Evolutionary conservation across 2,797 vertebrate genomes (phyloP), one percentile per base, ranked within the genome.

Genomic region (Dryobates pubescens): DNA sequence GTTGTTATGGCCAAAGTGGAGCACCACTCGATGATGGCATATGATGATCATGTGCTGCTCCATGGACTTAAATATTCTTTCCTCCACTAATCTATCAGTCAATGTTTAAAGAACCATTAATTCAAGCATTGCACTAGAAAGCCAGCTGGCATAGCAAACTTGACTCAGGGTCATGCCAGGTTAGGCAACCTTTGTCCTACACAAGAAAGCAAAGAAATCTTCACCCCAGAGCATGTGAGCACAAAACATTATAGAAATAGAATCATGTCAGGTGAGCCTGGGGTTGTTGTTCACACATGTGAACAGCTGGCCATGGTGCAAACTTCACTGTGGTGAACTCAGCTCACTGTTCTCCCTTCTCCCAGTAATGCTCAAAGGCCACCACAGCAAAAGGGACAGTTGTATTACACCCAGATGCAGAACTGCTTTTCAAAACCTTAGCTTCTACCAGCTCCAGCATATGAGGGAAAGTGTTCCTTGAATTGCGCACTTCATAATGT

Each of bases 21-120:
- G 38, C 38, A 38, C 38, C 10, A 38, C 38, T 38, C n/a, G 38
- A 38, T 38, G 38, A 38, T 38, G 38, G 38, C 17, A 30, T 54
- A 26, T 2, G 32, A 58, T 61, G 77, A 82, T 51, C 26, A 26
- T 24, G 22, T 58, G 17, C 41, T 90, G 30, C n/a, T 82, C 29
- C 51, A 32, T 4, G 20, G 30, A 58, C 13, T 67, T 84, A 92
- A 83, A 74, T 80, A 63, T 13, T 73, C 30, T 67, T 68, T 90
- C 56, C 41, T 73, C 29, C 23, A 32, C 20, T 80, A 43, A 29
- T 79, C 62, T 47, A 56, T 93, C 68, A 51, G 51, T 75, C 83
- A 94, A 26, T 71, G 82, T 92, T 94, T 88, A 75, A 84, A 94
- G n/a, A 87, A 34, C 13, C 32, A 79, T 71, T 83, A 92, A 61